phyloP scores from a whole-genome alignment of 64 coral and sea anemone genomes.

The Orbicella faveolata region DNA sequence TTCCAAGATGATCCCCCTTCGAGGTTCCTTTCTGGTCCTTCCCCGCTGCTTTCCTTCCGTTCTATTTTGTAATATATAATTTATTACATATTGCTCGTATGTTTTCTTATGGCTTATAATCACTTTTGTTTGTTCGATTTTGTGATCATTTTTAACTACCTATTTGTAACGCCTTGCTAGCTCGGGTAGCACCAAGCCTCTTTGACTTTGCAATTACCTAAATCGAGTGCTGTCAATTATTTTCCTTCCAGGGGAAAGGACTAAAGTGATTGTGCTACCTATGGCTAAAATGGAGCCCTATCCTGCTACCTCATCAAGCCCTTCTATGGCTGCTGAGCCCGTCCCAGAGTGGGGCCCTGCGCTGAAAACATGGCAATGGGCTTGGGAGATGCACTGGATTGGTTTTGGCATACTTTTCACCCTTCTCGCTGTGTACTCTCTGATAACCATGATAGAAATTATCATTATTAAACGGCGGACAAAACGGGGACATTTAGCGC shows the following conservation, averaged over 20 bases:
- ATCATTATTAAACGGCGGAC: constrained; percentile 2
- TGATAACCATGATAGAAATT: constrained; percentile 36
- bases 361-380: constrained; percentile 65
- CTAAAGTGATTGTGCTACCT: background rate
- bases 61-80: too few relatives aligned
- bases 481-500: constrained; percentile 52
- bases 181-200: background rate
- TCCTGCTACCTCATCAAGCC: background rate
- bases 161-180: too few relatives aligned
- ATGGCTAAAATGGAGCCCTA: background rate
- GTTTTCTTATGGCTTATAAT: too few relatives aligned
- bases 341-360: constrained; percentile 75
- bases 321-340: constrained; percentile 34
- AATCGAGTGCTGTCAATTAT: background rate
- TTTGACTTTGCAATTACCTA: background rate
- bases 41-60: too few relatives aligned
- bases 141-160: too few relatives aligned
- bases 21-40: too few relatives aligned
- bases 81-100: too few relatives aligned
- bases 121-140: too few relatives aligned
- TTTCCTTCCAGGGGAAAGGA: background rate
- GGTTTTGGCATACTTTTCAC: constrained; percentile 71
- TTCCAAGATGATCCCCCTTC: too few relatives aligned
- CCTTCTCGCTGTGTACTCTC: constrained; percentile 56
- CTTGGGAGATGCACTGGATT: constrained; percentile 78